These are phyloP conservation scores for Sigmodon hispidus DNA, from an alignment of 2,113 vertebrate genomes.

Conservation along the genomic window DNA sequence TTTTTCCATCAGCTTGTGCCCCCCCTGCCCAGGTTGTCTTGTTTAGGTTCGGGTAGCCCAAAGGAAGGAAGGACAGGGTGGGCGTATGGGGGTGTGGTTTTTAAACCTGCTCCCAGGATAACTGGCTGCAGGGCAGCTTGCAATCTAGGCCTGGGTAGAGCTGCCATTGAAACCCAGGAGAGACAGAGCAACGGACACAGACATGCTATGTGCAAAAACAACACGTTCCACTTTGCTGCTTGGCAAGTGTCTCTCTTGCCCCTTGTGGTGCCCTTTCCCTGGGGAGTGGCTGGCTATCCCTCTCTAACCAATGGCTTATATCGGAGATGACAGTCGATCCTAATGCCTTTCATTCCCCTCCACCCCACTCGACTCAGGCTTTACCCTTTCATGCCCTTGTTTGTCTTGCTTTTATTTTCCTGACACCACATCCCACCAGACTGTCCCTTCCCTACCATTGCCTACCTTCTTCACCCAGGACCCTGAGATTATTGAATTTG, in stretches of 20 bases:
- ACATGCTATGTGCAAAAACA: background rate
- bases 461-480: background rate
- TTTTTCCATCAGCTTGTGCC: slow-evolving; percentile 64
- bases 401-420: background rate
- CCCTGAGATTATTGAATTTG: background rate
- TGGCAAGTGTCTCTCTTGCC: background rate
- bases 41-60: slow-evolving; percentile 64
- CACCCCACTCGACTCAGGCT: background rate
- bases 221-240: background rate
- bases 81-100: background rate
- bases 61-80: background rate
- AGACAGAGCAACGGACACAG: background rate
- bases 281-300: background rate
- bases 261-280: background rate
- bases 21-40: slow-evolving; percentile 67
- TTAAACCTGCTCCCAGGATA: slow-evolving; percentile 46
- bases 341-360: background rate
- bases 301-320: background rate
- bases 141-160: background rate
- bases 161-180: background rate
- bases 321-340: background rate
- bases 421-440: background rate
- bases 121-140: background rate
- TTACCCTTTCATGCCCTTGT: background rate
- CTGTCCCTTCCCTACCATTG: background rate